Evolutionary conservation across 1,140 invertebrate species (phyloP), one percentile per base, ranked within the genome.

Genomic region (Panagrolaimus sp.): DNA sequence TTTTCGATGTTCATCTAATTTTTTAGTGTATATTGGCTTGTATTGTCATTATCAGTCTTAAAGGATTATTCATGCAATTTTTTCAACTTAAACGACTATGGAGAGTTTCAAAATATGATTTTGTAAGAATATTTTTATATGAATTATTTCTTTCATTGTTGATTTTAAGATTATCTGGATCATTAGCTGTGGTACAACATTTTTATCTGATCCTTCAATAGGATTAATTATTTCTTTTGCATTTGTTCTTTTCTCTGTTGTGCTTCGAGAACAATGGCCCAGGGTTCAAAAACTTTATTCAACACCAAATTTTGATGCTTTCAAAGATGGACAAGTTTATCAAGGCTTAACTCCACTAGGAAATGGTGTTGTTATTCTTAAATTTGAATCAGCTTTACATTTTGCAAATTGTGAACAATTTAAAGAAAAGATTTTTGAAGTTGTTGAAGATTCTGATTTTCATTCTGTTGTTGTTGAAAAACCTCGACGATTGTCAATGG

Each of bases 121-220:
- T 77, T 73, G 83, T 84, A 76, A 80, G 77, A 20, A 46, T 72
- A n/a, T 27, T 61, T 57, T 5, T 63, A 48, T 51, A 67, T 13
- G 20, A 63, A 25, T 25, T 14, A 9, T 7, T 9, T 7, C 51
- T 20, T n/a, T 65, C n/a, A 45, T 48, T 31, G 51, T 42, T 53
- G 11, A 72, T 72, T 84, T 57, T 70, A n/a, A 87, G 86, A 74
- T 80, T 51, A 84, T 86, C 38, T 88, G 87, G 87, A 61, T 87
- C n/a, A 83, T 87, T n/a, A 84, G 86, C n/a, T 87, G 86, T 69
- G 23, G 84, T 16, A 80, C 85, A 25, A 86, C 85, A 1, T 78
- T 87, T 9, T 71, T 87, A 13, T 75, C 87, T 38, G 87, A 87
- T 80, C 86, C 87, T n/a, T 85, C 85, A 46, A 78, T 84, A 53